These are phyloP conservation scores for Xestia c-nigrum DNA, from an alignment of 2,888 invertebrate genomes.

Conservation along the genomic window DNA sequence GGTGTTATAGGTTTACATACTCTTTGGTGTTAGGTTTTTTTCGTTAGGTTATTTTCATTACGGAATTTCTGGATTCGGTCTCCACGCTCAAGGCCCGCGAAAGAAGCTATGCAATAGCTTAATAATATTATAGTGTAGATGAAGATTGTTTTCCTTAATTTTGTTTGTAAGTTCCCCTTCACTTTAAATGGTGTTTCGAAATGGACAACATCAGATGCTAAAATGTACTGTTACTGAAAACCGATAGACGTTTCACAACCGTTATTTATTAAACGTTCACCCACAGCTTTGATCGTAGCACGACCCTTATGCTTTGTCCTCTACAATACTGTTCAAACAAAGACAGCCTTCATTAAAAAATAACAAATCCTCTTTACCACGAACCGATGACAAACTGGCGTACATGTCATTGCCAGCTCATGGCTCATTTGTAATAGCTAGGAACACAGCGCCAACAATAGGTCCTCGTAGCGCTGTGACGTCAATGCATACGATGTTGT, in stretches of 20 bases:
- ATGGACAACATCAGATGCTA: too few relatives aligned
- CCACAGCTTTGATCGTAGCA: too few relatives aligned
- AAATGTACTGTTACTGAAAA: not conserved
- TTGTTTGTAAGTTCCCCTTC: too few relatives aligned
- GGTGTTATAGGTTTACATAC: too few relatives aligned
- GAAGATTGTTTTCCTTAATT: too few relatives aligned
- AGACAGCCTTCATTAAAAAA: constrained; percentile 50
- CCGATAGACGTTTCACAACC: not conserved
- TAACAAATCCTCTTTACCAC: constrained; percentile 57
- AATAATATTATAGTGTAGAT: too few relatives aligned
- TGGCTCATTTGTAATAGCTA: constrained; percentile 80
- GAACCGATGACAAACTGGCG: constrained; percentile 61
- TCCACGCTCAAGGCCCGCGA: too few relatives aligned
- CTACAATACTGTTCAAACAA: constrained; percentile 24
- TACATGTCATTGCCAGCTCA: constrained; percentile 74
- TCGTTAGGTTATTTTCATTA: too few relatives aligned
- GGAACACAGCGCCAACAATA: constrained; percentile 72
- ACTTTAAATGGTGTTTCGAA: not conserved
- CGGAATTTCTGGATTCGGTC: too few relatives aligned
- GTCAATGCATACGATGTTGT: constrained; percentile 77
- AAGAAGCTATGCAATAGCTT: too few relatives aligned
- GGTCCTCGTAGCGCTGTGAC: constrained; percentile 70
- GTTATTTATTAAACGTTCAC: not conserved
- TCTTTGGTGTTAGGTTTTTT: too few relatives aligned
- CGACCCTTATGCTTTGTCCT: constrained; percentile 10